phyloP scores from a whole-genome alignment of 2,797 vertebrate species.

The Mormyrops boulengeri region DNA sequence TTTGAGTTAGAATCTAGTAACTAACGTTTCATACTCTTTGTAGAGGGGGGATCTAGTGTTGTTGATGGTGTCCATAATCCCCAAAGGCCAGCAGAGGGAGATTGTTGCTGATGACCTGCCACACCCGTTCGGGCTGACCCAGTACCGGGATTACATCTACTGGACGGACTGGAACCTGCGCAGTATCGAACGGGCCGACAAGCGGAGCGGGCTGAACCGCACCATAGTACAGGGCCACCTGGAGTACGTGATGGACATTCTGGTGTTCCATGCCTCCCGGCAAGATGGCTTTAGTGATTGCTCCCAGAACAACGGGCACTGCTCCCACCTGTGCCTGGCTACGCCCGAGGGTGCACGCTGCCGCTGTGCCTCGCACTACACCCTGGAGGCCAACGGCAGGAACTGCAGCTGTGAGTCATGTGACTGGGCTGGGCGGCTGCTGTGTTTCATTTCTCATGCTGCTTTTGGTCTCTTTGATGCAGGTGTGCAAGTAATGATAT shows the following conservation, averaged over 20 bases:
- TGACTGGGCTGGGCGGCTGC: not conserved
- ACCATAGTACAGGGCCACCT: slow-evolving; percentile 88
- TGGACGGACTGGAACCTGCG: slow-evolving; percentile 96
- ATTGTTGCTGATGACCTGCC: slow-evolving; percentile 91
- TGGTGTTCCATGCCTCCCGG: slow-evolving; percentile 93
- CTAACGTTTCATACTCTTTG: not conserved
- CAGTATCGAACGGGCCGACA: slow-evolving; percentile 90
- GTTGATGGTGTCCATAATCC: not conserved
- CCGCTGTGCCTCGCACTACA: slow-evolving; percentile 88
- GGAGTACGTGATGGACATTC: slow-evolving; percentile 92
- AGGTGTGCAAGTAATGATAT: not conserved
- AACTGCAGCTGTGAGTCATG: slow-evolving; percentile 86
- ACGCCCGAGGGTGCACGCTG: slow-evolving; percentile 82
- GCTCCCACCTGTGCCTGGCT: slow-evolving; percentile 87
- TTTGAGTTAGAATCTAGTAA: not conserved
- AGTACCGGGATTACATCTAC: slow-evolving; percentile 92
- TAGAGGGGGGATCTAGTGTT: not conserved
- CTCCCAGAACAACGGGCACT: slow-evolving; percentile 78
- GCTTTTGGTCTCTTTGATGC: not conserved
- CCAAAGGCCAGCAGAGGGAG: slow-evolving; percentile 77
- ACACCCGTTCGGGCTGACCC: slow-evolving; percentile 89
- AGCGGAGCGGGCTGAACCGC: slow-evolving; percentile 83
- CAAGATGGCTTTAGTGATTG: slow-evolving; percentile 90
- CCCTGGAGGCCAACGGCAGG: slow-evolving; percentile 72
- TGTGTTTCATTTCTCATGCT: not conserved